Base-by-base conservation (phyloP, 1,140 invertebrate species). In the Ceratina japonica region DNA sequence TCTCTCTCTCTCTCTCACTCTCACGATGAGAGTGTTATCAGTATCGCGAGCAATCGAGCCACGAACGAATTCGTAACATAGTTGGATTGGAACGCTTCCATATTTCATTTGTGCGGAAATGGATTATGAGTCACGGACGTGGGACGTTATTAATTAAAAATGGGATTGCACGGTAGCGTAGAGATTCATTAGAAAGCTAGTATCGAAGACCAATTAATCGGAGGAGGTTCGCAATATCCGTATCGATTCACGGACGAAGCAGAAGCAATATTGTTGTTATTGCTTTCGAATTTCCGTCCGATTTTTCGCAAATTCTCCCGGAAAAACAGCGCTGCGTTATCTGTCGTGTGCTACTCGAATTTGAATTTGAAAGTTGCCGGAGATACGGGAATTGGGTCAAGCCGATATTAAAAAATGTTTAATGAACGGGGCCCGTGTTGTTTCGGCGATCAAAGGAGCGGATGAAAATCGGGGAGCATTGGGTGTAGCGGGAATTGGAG, bases 341-440 rank as follows among this genome's bases (percentile, higher is more conserved):
- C 31, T 62, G 10, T 37, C 31, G 27, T 20, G 7, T 7, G 20
- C 8, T 71, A 15, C 20, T 3, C 12, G 54, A 68, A 68, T 69
- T 69, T 59, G 24, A 31, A 69, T 63, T 73, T 73, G 15, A 69
- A 76, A 18, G 15, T 2, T 24, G 1, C 12, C 37, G 5, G 15
- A 20, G 20, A 1, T 37, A 3, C 7, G 24, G 1, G 10, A 52
- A 49, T 24, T 15, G 44, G 56, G 12, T 18, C 56, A 8, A 22
- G n/a, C 10, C 65, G 61, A 70, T 77, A 77, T 77, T 77, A 52
- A 76, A 76, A 70, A 61, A 51, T 5, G 37, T 51, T 22, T 20
- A 62, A 10, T 13, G 13, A 59, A 49, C 31, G 13, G 12, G 0
- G 15, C n/a, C 54, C 20, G 12, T 18, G 20, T 13, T 64, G 51